Base-by-base conservation (phyloP, 2,113 vertebrate genomes). In the Dicentrarchus labrax region DNA sequence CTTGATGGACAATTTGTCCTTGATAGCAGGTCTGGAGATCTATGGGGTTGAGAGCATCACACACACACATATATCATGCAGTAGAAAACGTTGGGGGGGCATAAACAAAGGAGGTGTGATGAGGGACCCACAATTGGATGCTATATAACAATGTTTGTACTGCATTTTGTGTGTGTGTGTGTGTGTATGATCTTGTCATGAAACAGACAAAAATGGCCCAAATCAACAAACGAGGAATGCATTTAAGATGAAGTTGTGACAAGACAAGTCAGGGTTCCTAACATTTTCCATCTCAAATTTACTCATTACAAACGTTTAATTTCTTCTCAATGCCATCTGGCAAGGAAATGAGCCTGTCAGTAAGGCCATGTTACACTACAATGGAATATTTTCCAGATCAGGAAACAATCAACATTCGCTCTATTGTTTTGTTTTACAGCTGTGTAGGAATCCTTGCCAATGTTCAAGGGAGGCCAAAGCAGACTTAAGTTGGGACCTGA, bases 1-100 rank as follows among this genome's bases (percentile, higher is more conserved):
- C 94, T 96, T 95, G 71, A 94, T 89, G 91, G 94, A 94, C 91
- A 95, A 93, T 95, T 94, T 95, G 92, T 94, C 94, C 91, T 95
- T 94, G 93, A 95, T 92, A 82, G 92, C 83, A 91, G 95, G 70
- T 95, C 94, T 94, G 93, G 93, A 89, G 92, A 96, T 96, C 94
- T 96, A 95, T 90, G 88, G 92, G 86, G 93, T 93, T 93, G 94
- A 94, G 93, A 96, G 94, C 90, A 95, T 94, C 93, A 94, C 90
- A 94, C 84, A 91, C 86, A 91, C 92, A 93, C 86, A 94, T 79
- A 93, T 67, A 93, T 94, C 93, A 95, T 95, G 95, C 94, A 93
- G 78, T 78, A 93, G 87, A 90, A 89, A 89, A 89, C 41, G 36
- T 45, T 22, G 84, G 69, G 51, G 50, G 81, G 77, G 68, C 38